Percentiles rank a stretch among this genome's conserved stretches.
Conservation (phyloP, 2,113 vertebrate genomes). For the Miniopterus natalensis region DNA sequence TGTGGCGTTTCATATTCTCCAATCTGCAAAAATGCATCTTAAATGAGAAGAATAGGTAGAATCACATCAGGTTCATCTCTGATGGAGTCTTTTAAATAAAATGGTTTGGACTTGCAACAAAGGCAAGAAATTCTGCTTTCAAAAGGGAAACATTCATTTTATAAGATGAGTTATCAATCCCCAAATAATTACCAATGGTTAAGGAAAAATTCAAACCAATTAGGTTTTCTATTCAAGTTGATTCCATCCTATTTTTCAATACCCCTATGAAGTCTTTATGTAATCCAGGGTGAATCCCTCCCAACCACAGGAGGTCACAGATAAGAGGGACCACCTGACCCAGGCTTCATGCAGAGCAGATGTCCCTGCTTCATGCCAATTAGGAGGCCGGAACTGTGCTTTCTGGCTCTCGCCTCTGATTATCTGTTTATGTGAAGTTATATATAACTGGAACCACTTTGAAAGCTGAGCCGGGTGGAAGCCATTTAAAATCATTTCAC, state of each 20-base stretch:
- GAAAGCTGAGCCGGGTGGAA: conserved; percentile 86
- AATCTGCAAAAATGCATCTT: conserved; percentile 36
- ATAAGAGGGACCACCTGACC: conserved; percentile 85
- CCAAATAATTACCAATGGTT: conserved; percentile 66
- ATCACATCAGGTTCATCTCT: background rate
- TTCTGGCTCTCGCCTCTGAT: conserved; percentile 87
- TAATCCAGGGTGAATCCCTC: conserved; percentile 82
- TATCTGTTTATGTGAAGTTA: conserved; percentile 87
- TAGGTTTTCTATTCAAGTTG: conserved; percentile 75
- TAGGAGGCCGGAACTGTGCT: conserved; percentile 88
- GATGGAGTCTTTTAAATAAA: conserved; percentile 5
- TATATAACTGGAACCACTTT: conserved; percentile 87
- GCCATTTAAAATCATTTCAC: conserved; percentile 88
- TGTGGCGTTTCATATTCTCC: background rate
- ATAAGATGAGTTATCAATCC: conserved; percentile 40
- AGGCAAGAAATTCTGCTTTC: conserved; percentile 67
- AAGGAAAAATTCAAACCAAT: conserved; percentile 76
- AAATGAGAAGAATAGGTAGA: background rate
- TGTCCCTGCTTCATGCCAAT: conserved; percentile 87
- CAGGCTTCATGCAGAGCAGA: conserved; percentile 87
- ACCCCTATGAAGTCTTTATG: conserved; percentile 82
- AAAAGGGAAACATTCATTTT: conserved; percentile 55
- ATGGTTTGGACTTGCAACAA: conserved; percentile 49
- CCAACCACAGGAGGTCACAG: conserved; percentile 85
- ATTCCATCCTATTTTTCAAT: conserved; percentile 76